phyloP scores from a whole-genome alignment of 2,797 vertebrate species.

The Sebastes diaconus region DNA sequence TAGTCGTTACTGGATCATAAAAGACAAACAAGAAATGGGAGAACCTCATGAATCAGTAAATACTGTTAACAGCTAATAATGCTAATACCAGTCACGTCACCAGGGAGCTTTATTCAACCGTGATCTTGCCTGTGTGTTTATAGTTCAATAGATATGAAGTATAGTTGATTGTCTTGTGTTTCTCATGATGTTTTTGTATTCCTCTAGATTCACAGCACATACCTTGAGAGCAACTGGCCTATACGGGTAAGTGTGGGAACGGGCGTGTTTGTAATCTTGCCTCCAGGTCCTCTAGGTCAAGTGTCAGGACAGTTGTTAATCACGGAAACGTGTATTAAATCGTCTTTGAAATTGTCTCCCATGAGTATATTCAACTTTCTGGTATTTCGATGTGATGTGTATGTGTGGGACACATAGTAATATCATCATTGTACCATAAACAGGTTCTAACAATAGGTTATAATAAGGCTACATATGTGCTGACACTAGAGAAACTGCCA shows the following conservation, averaged over 20 bases:
- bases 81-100: not conserved
- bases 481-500: not conserved
- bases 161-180: not conserved
- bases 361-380: not conserved
- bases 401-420: not conserved
- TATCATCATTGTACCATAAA: not conserved
- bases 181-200: not conserved
- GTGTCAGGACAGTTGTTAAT: not conserved
- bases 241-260: slow-evolving; percentile 88
- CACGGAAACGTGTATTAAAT: not conserved
- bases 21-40: not conserved
- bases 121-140: not conserved
- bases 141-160: not conserved
- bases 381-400: not conserved
- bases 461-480: not conserved
- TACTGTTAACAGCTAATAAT: not conserved
- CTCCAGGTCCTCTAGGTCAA: not conserved
- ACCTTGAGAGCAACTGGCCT: slow-evolving; percentile 99
- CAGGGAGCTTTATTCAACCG: not conserved
- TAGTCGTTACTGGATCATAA: not conserved
- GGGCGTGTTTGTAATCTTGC: not conserved
- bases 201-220: slow-evolving; percentile 94
- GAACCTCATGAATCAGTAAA: not conserved
- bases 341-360: not conserved
- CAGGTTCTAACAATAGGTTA: not conserved